phyloP scores from a whole-genome alignment of 2,113 vertebrate species.

The Toxotes jaculatrix region DNA sequence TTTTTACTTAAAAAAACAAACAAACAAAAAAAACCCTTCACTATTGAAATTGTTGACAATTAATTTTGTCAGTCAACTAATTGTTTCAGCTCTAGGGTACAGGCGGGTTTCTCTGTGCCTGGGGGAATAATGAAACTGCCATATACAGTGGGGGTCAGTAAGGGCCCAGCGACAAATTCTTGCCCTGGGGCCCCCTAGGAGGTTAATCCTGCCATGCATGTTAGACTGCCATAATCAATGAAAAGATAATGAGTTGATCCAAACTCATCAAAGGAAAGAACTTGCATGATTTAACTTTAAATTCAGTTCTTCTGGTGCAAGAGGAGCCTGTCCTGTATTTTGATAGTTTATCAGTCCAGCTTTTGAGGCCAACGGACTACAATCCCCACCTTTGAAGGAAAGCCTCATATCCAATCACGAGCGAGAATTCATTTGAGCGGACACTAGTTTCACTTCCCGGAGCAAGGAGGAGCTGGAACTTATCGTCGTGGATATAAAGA shows the following conservation, averaged over 20 bases:
- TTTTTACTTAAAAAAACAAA: background rate
- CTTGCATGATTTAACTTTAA: background rate
- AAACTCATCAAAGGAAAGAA: background rate
- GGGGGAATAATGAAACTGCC: background rate
- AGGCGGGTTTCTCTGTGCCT: background rate
- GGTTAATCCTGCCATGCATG: background rate
- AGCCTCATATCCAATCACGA: slow-evolving; percentile 49
- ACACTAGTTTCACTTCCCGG: slow-evolving; percentile 58
- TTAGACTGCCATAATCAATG: background rate
- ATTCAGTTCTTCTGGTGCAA: background rate
- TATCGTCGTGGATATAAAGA: slow-evolving; percentile 30
- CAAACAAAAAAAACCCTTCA: background rate
- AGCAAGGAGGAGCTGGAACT: slow-evolving; percentile 40
- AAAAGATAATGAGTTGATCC: background rate
- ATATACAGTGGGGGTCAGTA: background rate
- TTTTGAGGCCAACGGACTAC: slow-evolving; percentile 56
- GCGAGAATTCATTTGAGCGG: background rate
- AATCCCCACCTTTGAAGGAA: slow-evolving; percentile 49
- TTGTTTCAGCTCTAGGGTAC: background rate
- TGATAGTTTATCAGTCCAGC: background rate
- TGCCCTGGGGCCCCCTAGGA: background rate
- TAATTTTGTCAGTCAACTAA: background rate
- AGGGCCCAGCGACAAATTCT: background rate
- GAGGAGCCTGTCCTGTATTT: background rate
- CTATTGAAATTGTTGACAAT: background rate